Conservation (phyloP, 2,113 vertebrate genomes). For the Perca schrenkii region DNA sequence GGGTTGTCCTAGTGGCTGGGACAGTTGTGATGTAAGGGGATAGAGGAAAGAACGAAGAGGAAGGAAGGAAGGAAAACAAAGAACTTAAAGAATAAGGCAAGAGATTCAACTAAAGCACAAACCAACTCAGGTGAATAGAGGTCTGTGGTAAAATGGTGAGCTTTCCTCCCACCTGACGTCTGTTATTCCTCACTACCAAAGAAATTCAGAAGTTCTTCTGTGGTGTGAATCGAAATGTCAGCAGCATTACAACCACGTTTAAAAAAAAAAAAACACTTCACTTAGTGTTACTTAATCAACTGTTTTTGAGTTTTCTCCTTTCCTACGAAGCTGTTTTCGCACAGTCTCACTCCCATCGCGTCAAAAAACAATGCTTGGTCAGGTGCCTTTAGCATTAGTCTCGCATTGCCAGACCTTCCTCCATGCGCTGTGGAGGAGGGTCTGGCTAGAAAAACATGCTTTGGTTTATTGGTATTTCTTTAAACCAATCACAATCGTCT, state of each 20-base stretch:
- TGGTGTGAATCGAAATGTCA: not conserved
- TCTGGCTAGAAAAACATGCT: no score
- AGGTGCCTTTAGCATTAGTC: no score
- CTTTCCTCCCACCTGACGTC: not conserved
- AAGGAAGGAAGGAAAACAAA: not conserved
- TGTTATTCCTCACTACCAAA: not conserved
- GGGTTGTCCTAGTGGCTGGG: slow-evolving; percentile 27
- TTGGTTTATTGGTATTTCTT: no score
- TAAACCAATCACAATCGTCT: no score
- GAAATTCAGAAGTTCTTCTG: not conserved
- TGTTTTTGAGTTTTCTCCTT: not conserved
- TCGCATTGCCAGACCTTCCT: no score
- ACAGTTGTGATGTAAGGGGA: slow-evolving; percentile 15
- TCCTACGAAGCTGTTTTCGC: not conserved
- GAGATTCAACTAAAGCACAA: slow-evolving; percentile 39
- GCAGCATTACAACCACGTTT: not conserved
- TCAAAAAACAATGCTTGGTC: no score
- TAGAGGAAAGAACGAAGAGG: slow-evolving; percentile 9
- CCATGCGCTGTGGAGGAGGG: no score
- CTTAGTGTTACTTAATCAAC: not conserved
- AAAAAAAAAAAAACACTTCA: not conserved
- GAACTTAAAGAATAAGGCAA: slow-evolving; percentile 30
- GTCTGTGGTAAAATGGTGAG: slow-evolving; percentile 12
- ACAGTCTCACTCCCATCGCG: no score
- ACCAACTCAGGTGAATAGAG: slow-evolving; percentile 44